Evolutionary conservation across 2,113 vertebrate species (phyloP).

Genomic region (Trinectes maculatus): DNA sequence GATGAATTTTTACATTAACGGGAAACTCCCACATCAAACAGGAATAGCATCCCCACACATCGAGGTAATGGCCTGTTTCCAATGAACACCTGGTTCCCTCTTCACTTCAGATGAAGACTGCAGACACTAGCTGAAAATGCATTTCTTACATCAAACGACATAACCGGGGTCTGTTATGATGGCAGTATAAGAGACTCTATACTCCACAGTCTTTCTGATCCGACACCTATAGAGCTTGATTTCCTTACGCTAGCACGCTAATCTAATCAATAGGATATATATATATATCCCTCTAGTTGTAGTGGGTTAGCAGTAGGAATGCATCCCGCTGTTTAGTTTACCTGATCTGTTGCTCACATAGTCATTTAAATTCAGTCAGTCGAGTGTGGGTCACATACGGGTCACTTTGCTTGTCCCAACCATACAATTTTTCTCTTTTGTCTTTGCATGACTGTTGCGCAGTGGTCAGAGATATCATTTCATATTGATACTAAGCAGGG

Average conservation of each 20-base stretch:
- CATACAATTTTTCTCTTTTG: conserved; percentile 19
- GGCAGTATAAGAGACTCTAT: conserved; percentile 45
- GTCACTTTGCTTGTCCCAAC: conserved; percentile 29
- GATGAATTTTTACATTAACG: neutral
- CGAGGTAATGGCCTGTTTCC: conserved; percentile 1
- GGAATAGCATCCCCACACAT: conserved; percentile 4
- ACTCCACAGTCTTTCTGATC: conserved; percentile 50
- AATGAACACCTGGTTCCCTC: neutral
- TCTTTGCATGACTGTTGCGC: conserved; percentile 29
- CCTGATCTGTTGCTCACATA: conserved; percentile 28
- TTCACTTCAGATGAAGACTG: no score
- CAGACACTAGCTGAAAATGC: no score
- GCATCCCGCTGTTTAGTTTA: conserved; percentile 41
- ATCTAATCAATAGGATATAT: conserved; percentile 62
- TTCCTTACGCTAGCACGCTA: conserved; percentile 44
- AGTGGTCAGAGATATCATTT: conserved; percentile 49
- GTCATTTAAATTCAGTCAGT: conserved; percentile 50
- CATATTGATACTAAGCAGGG: conserved; percentile 21
- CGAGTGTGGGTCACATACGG: conserved; percentile 16
- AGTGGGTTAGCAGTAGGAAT: conserved; percentile 5
- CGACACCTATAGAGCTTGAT: conserved; percentile 38
- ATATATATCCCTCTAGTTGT: neutral
- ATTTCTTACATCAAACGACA: conserved; percentile 72
- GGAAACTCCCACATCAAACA: neutral
- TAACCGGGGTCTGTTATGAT: conserved; percentile 69